Evolutionary conservation across 2,888 invertebrate species (phyloP).

Genomic region (Drosophila robusta): DNA sequence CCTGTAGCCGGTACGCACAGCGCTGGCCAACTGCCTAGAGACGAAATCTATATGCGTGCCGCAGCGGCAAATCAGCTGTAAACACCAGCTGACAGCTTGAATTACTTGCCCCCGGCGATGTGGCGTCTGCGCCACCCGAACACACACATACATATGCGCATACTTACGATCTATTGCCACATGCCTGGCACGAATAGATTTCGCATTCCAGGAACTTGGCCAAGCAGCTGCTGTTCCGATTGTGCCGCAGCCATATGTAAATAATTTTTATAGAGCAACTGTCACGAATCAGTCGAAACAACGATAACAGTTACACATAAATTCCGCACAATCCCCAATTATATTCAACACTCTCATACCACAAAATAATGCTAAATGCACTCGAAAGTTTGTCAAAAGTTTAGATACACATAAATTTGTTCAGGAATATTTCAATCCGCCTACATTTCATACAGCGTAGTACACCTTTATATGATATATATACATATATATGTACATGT

Average conservation of each 20-base stretch:
- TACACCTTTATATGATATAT: no score
- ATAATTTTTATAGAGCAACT: conserved; percentile 9
- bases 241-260: conserved; percentile 5
- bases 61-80: conserved; percentile 30
- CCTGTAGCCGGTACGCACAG: conserved; percentile 12
- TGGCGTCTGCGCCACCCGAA: conserved; percentile 18
- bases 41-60: conserved; percentile 5
- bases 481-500: no score
- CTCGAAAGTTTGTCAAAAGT: no score
- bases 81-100: conserved; percentile 26
- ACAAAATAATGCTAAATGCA: no score
- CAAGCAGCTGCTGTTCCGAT: conserved; percentile 27
- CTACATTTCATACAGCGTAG: no score
- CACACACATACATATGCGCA: neutral
- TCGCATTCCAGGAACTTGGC: conserved; percentile 31
- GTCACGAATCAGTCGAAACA: conserved; percentile 12
- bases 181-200: neutral
- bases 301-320: conserved; percentile 3
- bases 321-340: neutral
- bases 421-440: no score
- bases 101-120: conserved; percentile 17
- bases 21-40: conserved; percentile 38
- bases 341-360: no score
- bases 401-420: no score
- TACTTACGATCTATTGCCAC: neutral